Evolutionary conservation across 2,888 invertebrate species (phyloP).

Genomic region (Drosophila ochracea): DNA sequence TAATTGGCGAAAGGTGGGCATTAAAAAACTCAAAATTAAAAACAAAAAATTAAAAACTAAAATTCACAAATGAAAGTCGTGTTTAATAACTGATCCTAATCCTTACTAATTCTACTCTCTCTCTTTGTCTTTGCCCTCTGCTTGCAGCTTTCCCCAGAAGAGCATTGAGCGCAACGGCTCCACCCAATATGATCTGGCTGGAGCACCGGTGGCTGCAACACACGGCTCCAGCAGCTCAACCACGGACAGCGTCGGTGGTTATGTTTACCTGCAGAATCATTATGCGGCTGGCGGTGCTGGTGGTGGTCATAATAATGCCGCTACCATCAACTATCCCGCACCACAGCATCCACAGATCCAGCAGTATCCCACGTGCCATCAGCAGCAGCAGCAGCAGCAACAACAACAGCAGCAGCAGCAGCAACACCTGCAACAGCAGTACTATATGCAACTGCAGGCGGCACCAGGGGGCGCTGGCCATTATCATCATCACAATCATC

Average conservation of each 20-base stretch:
- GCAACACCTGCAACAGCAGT: conserved; percentile 61
- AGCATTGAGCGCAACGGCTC: conserved; percentile 84
- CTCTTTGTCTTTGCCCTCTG: conserved; percentile 4
- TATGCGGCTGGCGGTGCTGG: conserved; percentile 65
- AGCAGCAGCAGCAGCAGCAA: conserved; percentile 73
- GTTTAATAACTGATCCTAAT: background rate
- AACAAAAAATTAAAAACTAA: background rate
- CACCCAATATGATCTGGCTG: conserved; percentile 83
- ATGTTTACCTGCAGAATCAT: conserved; percentile 85
- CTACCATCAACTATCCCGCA: conserved; percentile 74
- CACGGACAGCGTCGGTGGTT: conserved; percentile 79
- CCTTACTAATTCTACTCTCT: background rate
- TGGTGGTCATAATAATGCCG: conserved; percentile 71
- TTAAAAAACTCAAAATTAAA: conserved; percentile 4
- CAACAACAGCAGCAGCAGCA: conserved; percentile 62
- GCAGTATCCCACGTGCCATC: conserved; percentile 84
- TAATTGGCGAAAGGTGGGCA: conserved; percentile 86
- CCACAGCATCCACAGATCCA: conserved; percentile 80
- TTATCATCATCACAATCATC: conserved; percentile 79
- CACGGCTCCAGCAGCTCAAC: conserved; percentile 73
- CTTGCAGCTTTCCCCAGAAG: conserved; percentile 85
- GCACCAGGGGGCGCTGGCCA: conserved; percentile 37
- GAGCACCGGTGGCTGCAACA: conserved; percentile 53
- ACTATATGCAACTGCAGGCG: conserved; percentile 65
- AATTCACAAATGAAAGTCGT: conserved; percentile 44